Conservation (phyloP, 2,888 invertebrate species). For the Drosophila infuscata region DNA sequence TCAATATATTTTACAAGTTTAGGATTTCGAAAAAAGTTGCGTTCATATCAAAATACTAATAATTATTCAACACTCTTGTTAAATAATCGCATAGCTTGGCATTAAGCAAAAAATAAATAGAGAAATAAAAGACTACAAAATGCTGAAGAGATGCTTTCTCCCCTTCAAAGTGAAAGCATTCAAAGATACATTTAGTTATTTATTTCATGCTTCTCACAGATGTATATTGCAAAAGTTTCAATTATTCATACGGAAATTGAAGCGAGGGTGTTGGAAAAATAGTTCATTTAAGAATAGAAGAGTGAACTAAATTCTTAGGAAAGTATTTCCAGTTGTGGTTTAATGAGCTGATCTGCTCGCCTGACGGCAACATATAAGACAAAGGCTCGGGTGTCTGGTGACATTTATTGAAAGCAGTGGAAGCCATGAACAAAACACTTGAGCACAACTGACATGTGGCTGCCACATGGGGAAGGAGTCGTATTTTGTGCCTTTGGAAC, state of each 20-base stretch:
- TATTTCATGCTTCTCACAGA: not conserved
- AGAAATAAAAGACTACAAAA: not conserved
- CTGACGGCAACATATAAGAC: conserved; percentile 31
- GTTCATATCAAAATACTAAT: not conserved
- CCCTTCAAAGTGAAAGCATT: not conserved
- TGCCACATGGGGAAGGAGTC: conserved; percentile 16
- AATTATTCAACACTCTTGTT: too few relatives aligned
- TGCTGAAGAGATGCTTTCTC: not conserved
- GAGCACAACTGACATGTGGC: conserved; percentile 32
- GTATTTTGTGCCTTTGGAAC: conserved; percentile 16
- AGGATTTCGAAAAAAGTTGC: not conserved
- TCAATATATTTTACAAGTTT: not conserved
- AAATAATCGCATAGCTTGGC: not conserved
- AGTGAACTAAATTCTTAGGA: not conserved
- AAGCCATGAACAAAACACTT: conserved; percentile 46
- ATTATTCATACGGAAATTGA: not conserved
- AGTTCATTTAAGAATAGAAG: not conserved
- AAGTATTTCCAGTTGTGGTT: conserved; percentile 15
- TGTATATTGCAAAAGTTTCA: not conserved
- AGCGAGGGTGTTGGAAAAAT: not conserved
- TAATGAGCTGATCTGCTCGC: conserved; percentile 41
- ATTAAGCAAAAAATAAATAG: not conserved
- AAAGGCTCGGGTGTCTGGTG: conserved; percentile 47
- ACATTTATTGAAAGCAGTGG: conserved; percentile 42
- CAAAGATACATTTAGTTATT: not conserved